These are phyloP conservation scores for Lithobates sylvaticus DNA, from an alignment of 2,797 vertebrate species.

Conservation along the genomic window DNA sequence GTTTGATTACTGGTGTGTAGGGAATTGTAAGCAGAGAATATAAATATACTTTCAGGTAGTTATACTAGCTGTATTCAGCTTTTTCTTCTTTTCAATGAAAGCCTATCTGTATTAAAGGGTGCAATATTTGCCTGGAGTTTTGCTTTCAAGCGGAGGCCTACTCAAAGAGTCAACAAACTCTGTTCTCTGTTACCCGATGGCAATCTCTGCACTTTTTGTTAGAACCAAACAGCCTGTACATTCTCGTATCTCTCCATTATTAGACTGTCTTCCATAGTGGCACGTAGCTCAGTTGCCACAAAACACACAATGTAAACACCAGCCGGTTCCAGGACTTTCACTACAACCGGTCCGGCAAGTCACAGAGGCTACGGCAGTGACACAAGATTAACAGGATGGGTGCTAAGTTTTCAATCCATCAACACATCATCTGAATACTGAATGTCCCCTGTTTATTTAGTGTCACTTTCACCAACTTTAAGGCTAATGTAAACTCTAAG, in stretches of 20 bases:
- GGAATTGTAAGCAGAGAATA: too few species aligned
- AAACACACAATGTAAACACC: conserved; percentile 1
- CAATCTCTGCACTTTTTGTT: neutral
- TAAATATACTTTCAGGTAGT: too few species aligned
- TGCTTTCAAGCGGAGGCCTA: too few species aligned
- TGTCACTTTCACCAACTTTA: neutral
- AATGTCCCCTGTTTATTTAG: neutral
- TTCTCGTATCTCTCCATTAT: neutral
- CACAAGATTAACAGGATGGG: conserved; percentile 3
- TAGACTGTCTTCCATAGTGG: neutral
- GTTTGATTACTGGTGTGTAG: too few species aligned
- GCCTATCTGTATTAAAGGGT: too few species aligned
- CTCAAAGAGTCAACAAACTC: neutral
- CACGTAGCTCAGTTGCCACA: neutral
- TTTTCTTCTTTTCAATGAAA: too few species aligned
- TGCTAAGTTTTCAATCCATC: neutral
- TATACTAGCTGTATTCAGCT: too few species aligned
- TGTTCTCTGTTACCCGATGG: neutral
- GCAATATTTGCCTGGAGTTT: too few species aligned
- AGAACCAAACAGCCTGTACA: neutral
- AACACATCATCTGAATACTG: neutral
- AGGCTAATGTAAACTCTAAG: too few species aligned
- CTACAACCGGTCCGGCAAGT: conserved; percentile 31
- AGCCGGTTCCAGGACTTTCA: conserved; percentile 2
- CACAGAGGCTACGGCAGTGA: neutral